phyloP scores from a whole-genome alignment of 2,888 invertebrate species.

The Smittia aterrima region DNA sequence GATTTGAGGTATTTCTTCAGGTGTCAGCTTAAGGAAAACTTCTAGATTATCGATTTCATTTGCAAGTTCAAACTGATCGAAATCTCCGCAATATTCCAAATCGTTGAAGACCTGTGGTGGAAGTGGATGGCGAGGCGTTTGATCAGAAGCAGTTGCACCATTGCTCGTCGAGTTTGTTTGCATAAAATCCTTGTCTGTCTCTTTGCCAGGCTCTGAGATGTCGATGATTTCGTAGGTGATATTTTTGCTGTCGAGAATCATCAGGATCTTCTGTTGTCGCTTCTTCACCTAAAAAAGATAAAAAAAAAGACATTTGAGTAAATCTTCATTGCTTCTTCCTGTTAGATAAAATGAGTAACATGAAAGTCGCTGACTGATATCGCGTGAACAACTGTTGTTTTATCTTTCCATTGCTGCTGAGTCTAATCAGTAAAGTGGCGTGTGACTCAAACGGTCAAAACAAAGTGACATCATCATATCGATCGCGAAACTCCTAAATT shows the following conservation, averaged over 20 bases:
- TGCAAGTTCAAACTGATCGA: constrained; percentile 86
- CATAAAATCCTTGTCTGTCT: constrained; percentile 88
- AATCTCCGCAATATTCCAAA: constrained; percentile 83
- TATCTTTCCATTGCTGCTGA: too few species aligned
- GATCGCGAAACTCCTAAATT: too few species aligned
- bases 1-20: constrained; percentile 55
- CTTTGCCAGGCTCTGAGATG: constrained; percentile 90
- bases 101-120: constrained; percentile 96
- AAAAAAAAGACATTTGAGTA: neutral
- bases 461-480: too few species aligned
- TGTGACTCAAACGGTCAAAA: too few species aligned
- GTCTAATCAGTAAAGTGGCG: too few species aligned
- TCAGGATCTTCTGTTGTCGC: constrained; percentile 87
- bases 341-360: too few species aligned
- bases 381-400: too few species aligned
- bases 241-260: constrained; percentile 89
- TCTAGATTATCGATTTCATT: constrained; percentile 89
- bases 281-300: constrained; percentile 85
- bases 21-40: constrained; percentile 76
- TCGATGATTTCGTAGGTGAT: constrained; percentile 89
- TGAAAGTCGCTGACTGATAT: too few species aligned
- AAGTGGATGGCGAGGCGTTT: constrained; percentile 72
- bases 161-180: constrained; percentile 77
- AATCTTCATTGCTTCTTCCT: too few species aligned
- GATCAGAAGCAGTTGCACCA: constrained; percentile 57